Evolutionary conservation across 2,888 invertebrate species (phyloP), one percentile per base, ranked within the genome.

Genomic region (Heliconius sara): DNA sequence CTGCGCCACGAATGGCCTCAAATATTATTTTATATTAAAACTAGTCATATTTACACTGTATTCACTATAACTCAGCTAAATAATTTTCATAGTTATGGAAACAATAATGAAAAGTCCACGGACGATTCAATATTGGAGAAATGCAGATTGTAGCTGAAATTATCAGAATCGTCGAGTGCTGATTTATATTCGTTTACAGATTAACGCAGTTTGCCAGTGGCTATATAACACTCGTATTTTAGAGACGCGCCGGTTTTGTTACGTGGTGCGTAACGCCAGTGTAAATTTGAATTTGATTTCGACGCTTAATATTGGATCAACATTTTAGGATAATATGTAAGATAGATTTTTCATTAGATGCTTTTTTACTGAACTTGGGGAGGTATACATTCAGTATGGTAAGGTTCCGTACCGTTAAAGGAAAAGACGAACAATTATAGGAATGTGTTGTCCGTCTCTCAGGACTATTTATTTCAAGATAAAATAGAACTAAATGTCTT

Each of bases 181-280:
- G 70, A 70, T 43, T 68, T 68, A 70, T 43, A 70, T 70, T 70
- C n/a, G 43, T 39, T 70, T 70, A n/a, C 39, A 43, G 43, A 70
- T 70, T 70, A 43, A 70, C 70, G 43, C 39, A 13, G 70, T n/a
- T 22, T 43, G 70, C 65, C 7, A 65, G 65, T 0, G 65, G 65
- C 27, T 27, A 27, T 65, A 65, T 65, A 65, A 65, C 27, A 65
- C 65, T 27, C 65, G 25, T 27, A 25, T 25, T 27, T 65, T 27
- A 65, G 65, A 27, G 65, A 65, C 13, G 65, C 25, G 65, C 65
- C 27, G 25, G 30, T 65, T 65, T 65, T 27, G 65, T 27, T 5
- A 65, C 27, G 16, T 65, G 65, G 65, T 16, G 65, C 27, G 65
- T 12, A 65, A 65, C 65, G 7, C 16, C 6, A 30, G 13, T 65